Percentiles rank a stretch among this genome's conserved stretches.
Evolutionary conservation across 2,888 invertebrate species (phyloP).

Genomic region (Apeira syringaria): DNA sequence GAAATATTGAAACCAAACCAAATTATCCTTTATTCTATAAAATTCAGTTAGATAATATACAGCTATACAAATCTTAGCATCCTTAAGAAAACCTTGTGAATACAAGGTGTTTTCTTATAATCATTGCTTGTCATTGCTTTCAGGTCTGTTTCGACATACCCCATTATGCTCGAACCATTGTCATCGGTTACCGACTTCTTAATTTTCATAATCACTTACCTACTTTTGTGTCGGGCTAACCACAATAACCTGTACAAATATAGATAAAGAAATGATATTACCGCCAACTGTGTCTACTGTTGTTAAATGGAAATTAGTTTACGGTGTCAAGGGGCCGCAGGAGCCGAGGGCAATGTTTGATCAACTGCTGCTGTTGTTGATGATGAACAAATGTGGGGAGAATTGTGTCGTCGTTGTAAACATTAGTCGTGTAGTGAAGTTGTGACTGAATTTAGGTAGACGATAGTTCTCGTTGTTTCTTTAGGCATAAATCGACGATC

Average conservation of each 20-base stretch:
- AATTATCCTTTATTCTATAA: too few relatives aligned
- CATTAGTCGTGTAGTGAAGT: neutral
- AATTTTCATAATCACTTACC: conserved; percentile 22
- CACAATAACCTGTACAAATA: conserved; percentile 16
- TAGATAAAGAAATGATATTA: conserved; percentile 14
- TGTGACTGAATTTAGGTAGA: conserved; percentile 4
- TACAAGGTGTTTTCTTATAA: too few relatives aligned
- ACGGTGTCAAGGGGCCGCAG: conserved; percentile 33
- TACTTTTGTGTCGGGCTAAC: conserved; percentile 8
- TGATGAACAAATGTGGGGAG: conserved; percentile 16
- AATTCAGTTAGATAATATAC: too few relatives aligned
- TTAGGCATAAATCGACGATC: too few relatives aligned
- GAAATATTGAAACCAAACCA: too few relatives aligned
- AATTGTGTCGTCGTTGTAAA: conserved; percentile 8
- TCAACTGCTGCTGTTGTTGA: conserved; percentile 5
- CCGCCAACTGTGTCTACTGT: conserved; percentile 11
- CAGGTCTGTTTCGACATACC: conserved; percentile 8
- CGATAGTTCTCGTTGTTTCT: too few relatives aligned
- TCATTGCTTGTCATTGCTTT: conserved; percentile 1
- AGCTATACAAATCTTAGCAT: too few relatives aligned
- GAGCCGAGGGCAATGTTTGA: conserved; percentile 1
- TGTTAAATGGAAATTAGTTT: conserved; percentile 24
- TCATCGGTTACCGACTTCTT: conserved; percentile 19
- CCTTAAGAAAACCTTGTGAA: too few relatives aligned
- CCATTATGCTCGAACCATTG: conserved; percentile 1